phyloP scores from a whole-genome alignment of 1,140 invertebrate genomes.

The Euwallacea fornicatus region DNA sequence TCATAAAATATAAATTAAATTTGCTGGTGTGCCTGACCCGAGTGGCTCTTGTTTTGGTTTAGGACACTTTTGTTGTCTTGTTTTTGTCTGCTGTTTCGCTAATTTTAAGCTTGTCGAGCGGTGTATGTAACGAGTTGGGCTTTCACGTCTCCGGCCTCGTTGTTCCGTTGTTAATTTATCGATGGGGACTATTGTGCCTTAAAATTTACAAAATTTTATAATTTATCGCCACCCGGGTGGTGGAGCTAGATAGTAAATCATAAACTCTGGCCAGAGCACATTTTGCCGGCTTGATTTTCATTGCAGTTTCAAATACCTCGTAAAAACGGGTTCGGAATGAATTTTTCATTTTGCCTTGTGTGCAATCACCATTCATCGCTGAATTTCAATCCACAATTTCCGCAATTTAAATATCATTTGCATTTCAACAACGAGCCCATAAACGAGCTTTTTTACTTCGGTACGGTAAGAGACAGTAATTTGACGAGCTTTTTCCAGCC shows the following conservation, averaged over 20 bases:
- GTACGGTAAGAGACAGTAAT: background rate
- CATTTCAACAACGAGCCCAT: background rate
- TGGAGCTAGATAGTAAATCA: background rate
- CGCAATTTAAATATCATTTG: conserved; percentile 13
- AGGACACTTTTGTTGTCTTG: conserved; percentile 21
- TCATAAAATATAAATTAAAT: conserved; percentile 30
- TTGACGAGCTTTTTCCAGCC: background rate
- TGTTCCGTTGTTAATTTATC: conserved; percentile 12
- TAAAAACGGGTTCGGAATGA: background rate
- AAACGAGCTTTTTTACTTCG: background rate
- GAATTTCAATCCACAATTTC: conserved; percentile 14
- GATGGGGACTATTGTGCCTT: background rate
- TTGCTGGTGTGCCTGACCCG: conserved; percentile 19
- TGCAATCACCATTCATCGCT: conserved; percentile 1
- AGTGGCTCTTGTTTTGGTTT: conserved; percentile 12
- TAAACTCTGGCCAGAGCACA: background rate
- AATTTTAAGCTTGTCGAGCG: conserved; percentile 25
- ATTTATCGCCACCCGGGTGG: background rate
- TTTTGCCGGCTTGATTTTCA: background rate
- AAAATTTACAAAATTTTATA: background rate
- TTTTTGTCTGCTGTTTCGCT: conserved; percentile 30
- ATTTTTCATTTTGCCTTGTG: background rate
- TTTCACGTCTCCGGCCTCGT: conserved; percentile 10
- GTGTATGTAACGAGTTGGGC: conserved; percentile 4
- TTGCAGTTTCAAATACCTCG: background rate